Percentiles rank a stretch among this genome's conserved stretches.
phyloP scores from a whole-genome alignment of 2,113 vertebrate genomes.

The Gallinago jamesoni region DNA sequence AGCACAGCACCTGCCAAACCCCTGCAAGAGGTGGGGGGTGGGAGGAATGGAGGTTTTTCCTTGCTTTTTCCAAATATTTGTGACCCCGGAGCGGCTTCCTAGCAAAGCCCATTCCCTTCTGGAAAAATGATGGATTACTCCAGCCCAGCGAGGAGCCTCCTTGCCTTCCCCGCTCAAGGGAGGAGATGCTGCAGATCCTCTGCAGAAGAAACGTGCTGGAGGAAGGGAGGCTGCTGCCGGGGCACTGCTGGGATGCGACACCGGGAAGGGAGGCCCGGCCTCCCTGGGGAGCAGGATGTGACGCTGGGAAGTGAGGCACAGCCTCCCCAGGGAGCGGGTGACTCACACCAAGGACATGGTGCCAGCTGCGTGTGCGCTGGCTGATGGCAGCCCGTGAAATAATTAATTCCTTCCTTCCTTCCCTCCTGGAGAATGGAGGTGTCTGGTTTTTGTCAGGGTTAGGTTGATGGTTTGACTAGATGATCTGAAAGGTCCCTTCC shows the following conservation, averaged over 20 bases:
- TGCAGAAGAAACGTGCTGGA: neutral
- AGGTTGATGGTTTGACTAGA: too few relatives aligned
- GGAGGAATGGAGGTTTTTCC: neutral
- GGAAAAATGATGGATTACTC: neutral
- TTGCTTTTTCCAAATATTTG: neutral
- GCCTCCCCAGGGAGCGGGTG: neutral
- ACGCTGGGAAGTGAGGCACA: neutral
- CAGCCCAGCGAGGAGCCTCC: neutral
- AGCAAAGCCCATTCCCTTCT: neutral
- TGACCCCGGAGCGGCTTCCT: neutral
- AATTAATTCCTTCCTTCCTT: constrained; percentile 1
- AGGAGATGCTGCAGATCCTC: neutral
- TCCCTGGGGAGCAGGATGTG: neutral
- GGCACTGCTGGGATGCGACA: neutral
- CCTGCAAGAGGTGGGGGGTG: neutral
- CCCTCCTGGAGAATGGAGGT: neutral
- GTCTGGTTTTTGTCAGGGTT: neutral
- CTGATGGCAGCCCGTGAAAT: neutral
- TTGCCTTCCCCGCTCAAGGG: neutral
- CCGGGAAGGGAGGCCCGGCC: neutral
- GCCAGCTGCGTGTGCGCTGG: neutral
- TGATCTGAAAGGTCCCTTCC: too few relatives aligned
- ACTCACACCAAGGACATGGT: neutral
- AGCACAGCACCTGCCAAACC: neutral
- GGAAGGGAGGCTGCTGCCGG: neutral